phyloP scores from a whole-genome alignment of 2,888 invertebrate genomes.

The Mythimna vitellina region DNA sequence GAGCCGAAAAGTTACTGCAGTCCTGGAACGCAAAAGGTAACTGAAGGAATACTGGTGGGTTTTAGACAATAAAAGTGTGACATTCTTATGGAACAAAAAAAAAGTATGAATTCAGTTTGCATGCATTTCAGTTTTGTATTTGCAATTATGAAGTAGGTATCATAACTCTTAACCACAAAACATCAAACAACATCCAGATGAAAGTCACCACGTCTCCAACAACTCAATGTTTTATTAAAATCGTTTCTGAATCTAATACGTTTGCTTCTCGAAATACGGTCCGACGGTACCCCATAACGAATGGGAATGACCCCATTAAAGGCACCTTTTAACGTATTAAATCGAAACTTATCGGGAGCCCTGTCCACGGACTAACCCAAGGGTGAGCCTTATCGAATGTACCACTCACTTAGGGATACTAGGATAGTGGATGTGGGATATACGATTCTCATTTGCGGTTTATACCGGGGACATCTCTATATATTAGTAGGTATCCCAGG shows the following conservation, averaged over 20 bases:
- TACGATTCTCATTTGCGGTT: constrained; percentile 73
- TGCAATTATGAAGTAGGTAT: too few species aligned
- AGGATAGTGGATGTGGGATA: constrained; percentile 68
- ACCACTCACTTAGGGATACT: constrained; percentile 81
- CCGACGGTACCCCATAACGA: constrained; percentile 81
- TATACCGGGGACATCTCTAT: constrained; percentile 68
- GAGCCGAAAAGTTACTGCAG: too few species aligned
- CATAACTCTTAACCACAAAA: not conserved
- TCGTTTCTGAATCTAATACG: constrained; percentile 63
- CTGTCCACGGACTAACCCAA: constrained; percentile 82
- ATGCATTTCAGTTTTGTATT: too few species aligned
- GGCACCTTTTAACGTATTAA: constrained; percentile 90
- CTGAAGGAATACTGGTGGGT: too few species aligned
- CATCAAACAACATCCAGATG: constrained; percentile 2
- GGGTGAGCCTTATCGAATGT: constrained; percentile 78
- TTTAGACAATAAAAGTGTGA: too few species aligned
- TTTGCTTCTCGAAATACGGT: constrained; percentile 73
- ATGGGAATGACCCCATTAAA: constrained; percentile 88
- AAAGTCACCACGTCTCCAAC: constrained; percentile 30
- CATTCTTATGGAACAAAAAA: too few species aligned
- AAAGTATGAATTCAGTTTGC: not conserved
- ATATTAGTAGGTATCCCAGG: constrained; percentile 47
- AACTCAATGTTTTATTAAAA: constrained; percentile 65
- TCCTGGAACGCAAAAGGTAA: too few species aligned
- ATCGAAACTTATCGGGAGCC: constrained; percentile 85